phyloP scores from a whole-genome alignment of 2,113 vertebrate genomes.

The Antechinus stuartii region DNA sequence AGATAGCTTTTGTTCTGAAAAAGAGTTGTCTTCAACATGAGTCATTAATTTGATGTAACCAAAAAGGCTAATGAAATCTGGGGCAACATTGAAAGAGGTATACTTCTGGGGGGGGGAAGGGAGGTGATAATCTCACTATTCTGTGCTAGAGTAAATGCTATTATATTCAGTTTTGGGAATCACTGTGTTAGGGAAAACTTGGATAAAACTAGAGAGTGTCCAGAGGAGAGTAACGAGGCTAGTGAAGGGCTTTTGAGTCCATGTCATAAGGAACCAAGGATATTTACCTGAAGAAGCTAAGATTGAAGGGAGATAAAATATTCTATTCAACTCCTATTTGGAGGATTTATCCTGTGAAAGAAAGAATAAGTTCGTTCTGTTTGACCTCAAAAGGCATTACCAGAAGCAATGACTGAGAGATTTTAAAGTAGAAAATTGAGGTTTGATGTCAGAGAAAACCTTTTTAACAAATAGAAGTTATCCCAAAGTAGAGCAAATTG shows the following conservation, averaged over 20 bases:
- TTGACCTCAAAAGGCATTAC: not conserved
- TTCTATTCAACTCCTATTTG: not conserved
- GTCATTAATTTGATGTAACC: not conserved
- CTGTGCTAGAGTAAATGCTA: not conserved
- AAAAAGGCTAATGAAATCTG: not conserved
- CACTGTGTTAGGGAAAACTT: not conserved
- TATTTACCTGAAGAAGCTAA: not conserved
- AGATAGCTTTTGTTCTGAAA: not conserved
- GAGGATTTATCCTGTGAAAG: not conserved
- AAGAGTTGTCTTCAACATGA: not conserved
- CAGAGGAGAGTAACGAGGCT: not conserved
- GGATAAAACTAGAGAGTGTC: not conserved
- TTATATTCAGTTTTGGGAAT: not conserved
- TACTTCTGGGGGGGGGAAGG: not conserved
- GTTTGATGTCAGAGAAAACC: not conserved
- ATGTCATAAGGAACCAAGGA: not conserved
- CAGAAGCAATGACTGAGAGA: not conserved
- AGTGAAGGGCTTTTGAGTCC: not conserved
- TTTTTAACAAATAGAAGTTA: not conserved
- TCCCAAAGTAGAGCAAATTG: not conserved
- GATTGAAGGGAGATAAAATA: not conserved
- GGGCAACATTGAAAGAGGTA: not conserved
- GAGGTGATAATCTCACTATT: not conserved
- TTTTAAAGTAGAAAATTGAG: not conserved
- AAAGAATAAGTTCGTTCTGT: not conserved